A percentile compares a stretch with the other conserved stretches of the same genome.
Evolutionary conservation across 2,888 invertebrate genomes (phyloP).

Genomic region (Epistrophe grossulariae): DNA sequence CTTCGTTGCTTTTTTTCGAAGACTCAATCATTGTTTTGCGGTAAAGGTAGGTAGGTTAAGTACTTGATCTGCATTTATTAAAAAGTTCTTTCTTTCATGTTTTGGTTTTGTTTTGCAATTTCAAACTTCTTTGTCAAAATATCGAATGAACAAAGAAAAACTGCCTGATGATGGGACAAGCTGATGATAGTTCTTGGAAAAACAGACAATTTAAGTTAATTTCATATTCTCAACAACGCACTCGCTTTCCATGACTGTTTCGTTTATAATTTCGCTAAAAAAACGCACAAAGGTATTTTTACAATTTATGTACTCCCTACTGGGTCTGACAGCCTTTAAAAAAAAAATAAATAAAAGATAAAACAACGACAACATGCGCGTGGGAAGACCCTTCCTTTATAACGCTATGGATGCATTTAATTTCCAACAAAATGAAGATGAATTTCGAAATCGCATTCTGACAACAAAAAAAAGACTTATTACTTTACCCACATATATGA

Average conservation of each 20-base stretch:
- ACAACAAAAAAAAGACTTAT: conserved; percentile 18
- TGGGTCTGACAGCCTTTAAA: conserved; percentile 24
- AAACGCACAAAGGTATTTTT: conserved; percentile 42
- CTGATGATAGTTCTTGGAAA: conserved; percentile 29
- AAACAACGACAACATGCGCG: conserved; percentile 22
- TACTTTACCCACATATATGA: conserved; percentile 41
- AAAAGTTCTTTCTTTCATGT: neutral
- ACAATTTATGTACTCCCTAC: conserved; percentile 66
- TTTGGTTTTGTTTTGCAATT: neutral
- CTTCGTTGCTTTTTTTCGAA: neutral
- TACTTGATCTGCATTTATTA: conserved; percentile 28
- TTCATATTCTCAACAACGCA: conserved; percentile 28
- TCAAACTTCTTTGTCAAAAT: conserved; percentile 12
- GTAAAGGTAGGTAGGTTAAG: neutral
- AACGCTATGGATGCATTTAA: conserved; percentile 10
- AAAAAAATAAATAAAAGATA: conserved; percentile 19
- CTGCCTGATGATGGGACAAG: neutral
- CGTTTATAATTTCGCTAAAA: conserved; percentile 1
- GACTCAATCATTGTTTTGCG: neutral
- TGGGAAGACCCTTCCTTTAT: conserved; percentile 63
- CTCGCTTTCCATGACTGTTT: neutral
- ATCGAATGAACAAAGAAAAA: conserved; percentile 12
- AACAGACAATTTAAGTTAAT: conserved; percentile 13
- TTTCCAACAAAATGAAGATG: conserved; percentile 55
- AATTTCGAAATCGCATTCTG: conserved; percentile 65